Base-by-base conservation (phyloP, 1,140 invertebrate genomes). In the Coptotermes formosanus region DNA sequence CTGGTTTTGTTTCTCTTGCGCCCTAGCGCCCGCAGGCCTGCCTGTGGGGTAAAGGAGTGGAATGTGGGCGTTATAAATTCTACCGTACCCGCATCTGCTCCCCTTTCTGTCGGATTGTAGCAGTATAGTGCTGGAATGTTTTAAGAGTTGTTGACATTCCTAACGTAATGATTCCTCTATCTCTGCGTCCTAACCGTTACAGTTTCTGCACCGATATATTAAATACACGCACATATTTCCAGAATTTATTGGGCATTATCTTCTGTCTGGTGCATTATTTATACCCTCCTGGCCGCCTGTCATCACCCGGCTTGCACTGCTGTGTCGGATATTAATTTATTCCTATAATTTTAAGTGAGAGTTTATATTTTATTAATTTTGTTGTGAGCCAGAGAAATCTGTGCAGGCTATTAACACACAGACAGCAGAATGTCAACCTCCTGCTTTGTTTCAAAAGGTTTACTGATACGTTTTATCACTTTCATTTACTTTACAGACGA, bases 81-180 rank as follows among this genome's bases (percentile, higher is more conserved):
- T 4, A n/a, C 64, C 64, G 3, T 75, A 75, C n/a, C n/a, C 64
- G n/a, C 64, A 75, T 30, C n/a, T 75, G 7, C 14, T 30, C 64
- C 64, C 64, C 25, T 30, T 30, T 75, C 1, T 75, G n/a, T 75
- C 25, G 64, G 64, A 75, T 30, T 75, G 64, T 75, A 75, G 64
- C n/a, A 30, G 64, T 30, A 21, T 16, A 75, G 0, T 75, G 25
- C n/a, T 30, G 64, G 64, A 75, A 75, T 75, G 64, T 75, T 30
- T n/a, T 75, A 75, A 75, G n/a, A 75, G 64, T 75, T 75, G 64
- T 30, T 75, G 64, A 75, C 64, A 75, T 75, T 75, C 64, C 64
- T 30, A 30, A 75, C 64, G 64, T 30, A n/a, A 75, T 75, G n/a
- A 75, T 30, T 75, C 14, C 25, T 25, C 25, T 75, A 25, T 8